A percentile compares a stretch with the other conserved stretches of the same genome.
Evolutionary conservation across 1,140 invertebrate species (phyloP).

Genomic region (Magallana angulata): DNA sequence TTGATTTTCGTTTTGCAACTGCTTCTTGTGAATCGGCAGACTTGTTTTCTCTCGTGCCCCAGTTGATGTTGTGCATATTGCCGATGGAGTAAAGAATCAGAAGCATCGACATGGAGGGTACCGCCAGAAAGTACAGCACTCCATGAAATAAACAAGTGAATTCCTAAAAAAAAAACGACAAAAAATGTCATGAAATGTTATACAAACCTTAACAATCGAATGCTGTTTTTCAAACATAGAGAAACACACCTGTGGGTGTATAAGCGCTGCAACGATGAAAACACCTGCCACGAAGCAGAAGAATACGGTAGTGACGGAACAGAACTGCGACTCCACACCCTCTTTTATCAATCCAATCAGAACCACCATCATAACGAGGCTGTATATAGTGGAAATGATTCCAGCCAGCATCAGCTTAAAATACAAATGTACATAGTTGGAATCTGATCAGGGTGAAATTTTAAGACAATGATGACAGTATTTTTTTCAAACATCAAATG

Average conservation of each 20-base stretch:
- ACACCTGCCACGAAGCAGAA: constrained; percentile 67
- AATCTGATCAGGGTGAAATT: neutral
- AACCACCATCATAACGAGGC: constrained; percentile 74
- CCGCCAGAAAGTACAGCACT: constrained; percentile 93
- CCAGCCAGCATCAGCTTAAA: constrained; percentile 69
- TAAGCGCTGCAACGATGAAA: constrained; percentile 85
- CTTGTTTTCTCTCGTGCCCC: constrained; percentile 93
- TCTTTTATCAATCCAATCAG: constrained; percentile 71
- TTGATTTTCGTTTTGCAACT: constrained; percentile 14
- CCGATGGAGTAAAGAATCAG: constrained; percentile 94
- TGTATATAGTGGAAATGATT: constrained; percentile 70
- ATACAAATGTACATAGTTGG: neutral
- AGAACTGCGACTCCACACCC: constrained; percentile 67
- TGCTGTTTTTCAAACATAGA: neutral
- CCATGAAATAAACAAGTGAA: constrained; percentile 87
- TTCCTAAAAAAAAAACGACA: constrained; percentile 81
- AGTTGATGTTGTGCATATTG: constrained; percentile 93
- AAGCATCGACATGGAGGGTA: constrained; percentile 95
- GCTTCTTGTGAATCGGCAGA: neutral
- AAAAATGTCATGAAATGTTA: constrained; percentile 23
- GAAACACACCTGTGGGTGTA: constrained; percentile 85
- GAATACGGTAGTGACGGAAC: constrained; percentile 72
- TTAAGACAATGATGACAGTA: neutral
- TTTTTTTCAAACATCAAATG: too few species aligned
- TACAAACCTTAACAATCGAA: neutral